A percentile compares a stretch with the other conserved stretches of the same genome.
phyloP scores from a whole-genome alignment of 30 jellyfish, hydroid and myxozoan species.

The Clytia hemisphaerica region DNA sequence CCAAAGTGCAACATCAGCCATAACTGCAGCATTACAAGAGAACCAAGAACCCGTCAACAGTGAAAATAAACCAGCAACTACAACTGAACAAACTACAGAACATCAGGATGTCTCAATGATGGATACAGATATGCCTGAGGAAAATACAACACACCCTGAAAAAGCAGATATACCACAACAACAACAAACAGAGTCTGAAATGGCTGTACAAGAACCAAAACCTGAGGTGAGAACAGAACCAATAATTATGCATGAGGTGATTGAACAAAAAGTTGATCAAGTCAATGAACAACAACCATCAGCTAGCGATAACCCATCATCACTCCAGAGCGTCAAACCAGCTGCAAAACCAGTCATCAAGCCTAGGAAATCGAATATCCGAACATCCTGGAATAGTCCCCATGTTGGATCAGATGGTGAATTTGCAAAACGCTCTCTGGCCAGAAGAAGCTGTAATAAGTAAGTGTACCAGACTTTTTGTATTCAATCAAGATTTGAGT shows the following conservation, averaged over 20 bases:
- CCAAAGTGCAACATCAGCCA: constrained; percentile 65
- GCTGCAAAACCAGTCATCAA: neutral
- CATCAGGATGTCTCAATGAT: neutral
- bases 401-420: neutral
- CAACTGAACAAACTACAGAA: neutral
- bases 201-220: too few relatives aligned
- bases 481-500: too few relatives aligned
- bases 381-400: constrained; percentile 38
- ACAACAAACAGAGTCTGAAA: neutral
- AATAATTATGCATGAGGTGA: neutral
- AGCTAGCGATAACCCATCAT: neutral
- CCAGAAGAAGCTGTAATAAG: too few relatives aligned
- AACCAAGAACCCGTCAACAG: neutral
- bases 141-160: neutral
- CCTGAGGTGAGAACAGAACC: neutral
- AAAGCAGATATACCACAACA: neutral
- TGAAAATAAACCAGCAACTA: neutral
- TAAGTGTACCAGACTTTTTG: too few relatives aligned
- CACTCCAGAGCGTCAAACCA: neutral
- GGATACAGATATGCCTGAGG: neutral
- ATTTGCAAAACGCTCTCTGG: too few relatives aligned
- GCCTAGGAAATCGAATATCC: constrained; percentile 13
- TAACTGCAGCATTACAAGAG: constrained; percentile 67
- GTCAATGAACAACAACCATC: neutral
- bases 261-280: neutral